Conservation (phyloP, 2,888 invertebrate species). For the Stratiomys singularior region DNA sequence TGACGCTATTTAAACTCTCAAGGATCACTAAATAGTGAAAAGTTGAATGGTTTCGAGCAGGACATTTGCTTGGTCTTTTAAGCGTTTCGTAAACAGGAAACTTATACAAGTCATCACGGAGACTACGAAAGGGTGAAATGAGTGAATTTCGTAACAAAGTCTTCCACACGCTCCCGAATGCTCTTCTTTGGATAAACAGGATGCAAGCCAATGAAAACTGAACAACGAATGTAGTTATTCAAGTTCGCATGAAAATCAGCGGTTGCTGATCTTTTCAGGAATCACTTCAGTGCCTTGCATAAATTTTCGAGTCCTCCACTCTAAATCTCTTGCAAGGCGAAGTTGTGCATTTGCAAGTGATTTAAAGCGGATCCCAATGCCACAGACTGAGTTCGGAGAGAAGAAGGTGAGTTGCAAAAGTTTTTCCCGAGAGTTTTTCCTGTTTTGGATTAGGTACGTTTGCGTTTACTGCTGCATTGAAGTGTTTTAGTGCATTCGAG, state of each 20-base stretch:
- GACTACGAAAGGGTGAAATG: conserved; percentile 7
- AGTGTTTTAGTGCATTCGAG: conserved; percentile 34
- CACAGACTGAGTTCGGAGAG: neutral
- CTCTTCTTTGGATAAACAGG: neutral
- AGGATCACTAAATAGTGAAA: neutral
- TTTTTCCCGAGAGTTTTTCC: conserved; percentile 16
- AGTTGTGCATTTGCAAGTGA: conserved; percentile 34
- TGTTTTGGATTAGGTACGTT: neutral
- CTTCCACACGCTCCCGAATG: neutral
- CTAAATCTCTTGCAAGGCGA: neutral
- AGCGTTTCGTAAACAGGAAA: conserved; percentile 27
- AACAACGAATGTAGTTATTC: neutral
- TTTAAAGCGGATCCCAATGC: neutral
- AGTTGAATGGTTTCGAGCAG: neutral
- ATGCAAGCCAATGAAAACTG: neutral
- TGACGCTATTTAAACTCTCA: conserved; percentile 15
- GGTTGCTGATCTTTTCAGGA: neutral
- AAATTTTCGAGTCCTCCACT: neutral
- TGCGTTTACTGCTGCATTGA: conserved; percentile 31
- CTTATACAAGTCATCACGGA: neutral
- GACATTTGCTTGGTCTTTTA: neutral
- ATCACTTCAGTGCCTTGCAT: neutral
- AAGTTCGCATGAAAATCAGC: neutral
- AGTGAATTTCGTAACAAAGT: neutral
- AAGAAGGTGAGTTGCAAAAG: neutral